Conservation (phyloP, 2,888 invertebrate species). For the Macrosiphum euphorbiae region DNA sequence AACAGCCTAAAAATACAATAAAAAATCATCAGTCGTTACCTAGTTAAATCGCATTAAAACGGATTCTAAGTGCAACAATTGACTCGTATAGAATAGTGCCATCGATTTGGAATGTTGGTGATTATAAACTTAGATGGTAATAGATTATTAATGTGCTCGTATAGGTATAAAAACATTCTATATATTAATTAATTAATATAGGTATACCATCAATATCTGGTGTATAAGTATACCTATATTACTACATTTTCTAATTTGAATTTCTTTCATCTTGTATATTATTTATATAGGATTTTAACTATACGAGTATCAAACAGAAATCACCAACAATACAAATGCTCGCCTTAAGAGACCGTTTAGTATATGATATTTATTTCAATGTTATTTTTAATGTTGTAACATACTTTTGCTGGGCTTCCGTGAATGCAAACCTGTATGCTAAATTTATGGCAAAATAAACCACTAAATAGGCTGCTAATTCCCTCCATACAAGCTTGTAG, state of each 20-base stretch:
- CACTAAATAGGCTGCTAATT: constrained; percentile 87
- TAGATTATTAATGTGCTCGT: background rate
- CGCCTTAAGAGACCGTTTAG: background rate
- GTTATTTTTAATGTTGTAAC: constrained; percentile 65
- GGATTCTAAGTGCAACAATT: background rate
- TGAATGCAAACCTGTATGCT: constrained; percentile 86
- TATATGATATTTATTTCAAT: background rate
- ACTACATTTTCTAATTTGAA: background rate
- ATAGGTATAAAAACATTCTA: background rate
- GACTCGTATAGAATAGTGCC: background rate
- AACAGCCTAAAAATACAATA: constrained; percentile 79
- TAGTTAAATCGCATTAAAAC: background rate
- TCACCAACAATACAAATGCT: background rate
- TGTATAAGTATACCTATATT: background rate
- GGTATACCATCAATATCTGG: background rate
- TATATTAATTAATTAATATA: background rate
- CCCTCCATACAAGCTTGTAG: constrained; percentile 95
- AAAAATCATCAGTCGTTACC: background rate
- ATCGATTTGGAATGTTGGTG: background rate
- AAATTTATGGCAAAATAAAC: constrained; percentile 90
- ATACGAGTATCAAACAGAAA: background rate
- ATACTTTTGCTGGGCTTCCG: constrained; percentile 84
- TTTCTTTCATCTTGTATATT: background rate
- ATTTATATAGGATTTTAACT: background rate
- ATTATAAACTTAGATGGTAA: background rate